These are phyloP conservation scores for Hydriomena furcata DNA, from an alignment of 2,888 invertebrate species.

Conservation along the genomic window DNA sequence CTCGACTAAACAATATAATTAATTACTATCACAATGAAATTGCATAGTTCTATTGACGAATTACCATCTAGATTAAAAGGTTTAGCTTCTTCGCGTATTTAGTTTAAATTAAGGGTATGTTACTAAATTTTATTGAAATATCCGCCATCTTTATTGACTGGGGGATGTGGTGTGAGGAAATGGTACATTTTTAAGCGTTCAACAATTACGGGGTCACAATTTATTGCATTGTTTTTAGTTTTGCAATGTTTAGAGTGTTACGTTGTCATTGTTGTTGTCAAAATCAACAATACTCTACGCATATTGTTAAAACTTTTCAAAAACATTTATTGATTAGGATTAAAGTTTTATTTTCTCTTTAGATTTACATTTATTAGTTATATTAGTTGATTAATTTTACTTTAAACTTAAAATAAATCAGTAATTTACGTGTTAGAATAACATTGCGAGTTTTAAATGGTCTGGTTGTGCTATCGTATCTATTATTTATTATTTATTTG, in stretches of 20 bases:
- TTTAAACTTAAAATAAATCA: slow-evolving; percentile 76
- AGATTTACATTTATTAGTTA: slow-evolving; percentile 64
- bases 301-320: slow-evolving; percentile 21
- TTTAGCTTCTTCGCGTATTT: no score
- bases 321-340: slow-evolving; percentile 32
- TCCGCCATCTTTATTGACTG: slow-evolving; percentile 59
- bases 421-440: slow-evolving; percentile 72
- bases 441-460: slow-evolving; percentile 74
- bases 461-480: slow-evolving; percentile 76
- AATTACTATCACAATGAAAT: no score
- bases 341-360: slow-evolving; percentile 55
- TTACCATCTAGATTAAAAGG: no score
- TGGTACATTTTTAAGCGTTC: slow-evolving; percentile 16
- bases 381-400: slow-evolving; percentile 74
- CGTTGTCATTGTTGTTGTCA: slow-evolving; percentile 9
- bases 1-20: no score
- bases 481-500: slow-evolving; percentile 28
- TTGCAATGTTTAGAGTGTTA: slow-evolving; percentile 22
- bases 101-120: not conserved
- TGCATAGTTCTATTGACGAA: no score
- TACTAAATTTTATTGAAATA: slow-evolving; percentile 54
- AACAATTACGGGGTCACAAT: slow-evolving; percentile 32
- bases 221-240: slow-evolving; percentile 5
- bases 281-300: slow-evolving; percentile 12
- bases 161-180: slow-evolving; percentile 73